Base-by-base conservation (phyloP, 2,797 vertebrate genomes). In the Catamblyrhynchus diadema region DNA sequence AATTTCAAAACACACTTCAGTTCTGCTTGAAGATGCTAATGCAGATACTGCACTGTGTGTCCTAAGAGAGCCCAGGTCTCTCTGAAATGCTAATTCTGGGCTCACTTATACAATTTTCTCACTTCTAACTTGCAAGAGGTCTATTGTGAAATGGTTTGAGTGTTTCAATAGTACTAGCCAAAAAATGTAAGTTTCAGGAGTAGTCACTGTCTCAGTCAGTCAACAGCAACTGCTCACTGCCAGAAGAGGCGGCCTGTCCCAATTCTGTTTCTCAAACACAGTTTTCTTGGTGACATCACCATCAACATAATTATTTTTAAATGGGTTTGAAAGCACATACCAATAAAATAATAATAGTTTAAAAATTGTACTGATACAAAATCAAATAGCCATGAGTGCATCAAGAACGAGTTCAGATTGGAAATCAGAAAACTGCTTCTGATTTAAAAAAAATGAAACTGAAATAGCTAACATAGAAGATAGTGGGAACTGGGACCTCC, bases 101-200 rank as follows among this genome's bases (percentile, higher is more conserved):
- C 42, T n/a, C 39, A 17, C 51, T 93, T 80, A 62, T 18, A 35
- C 66, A 10, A 73, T 67, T 50, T 86, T 85, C 50, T 88, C 83
- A 50, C 83, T 90, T 88, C 53, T 66, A 64, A 86, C 61, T 77
- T 74, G n/a, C 23, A 65, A 88, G 50, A 88, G 57, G 32, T 74
- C 51, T 62, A n/a, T 59, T 78, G 50, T 79, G 78, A 94, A 88
- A 28, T 27, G 19, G 45, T 69, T 88, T 90, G 90, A 93, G 69
- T 74, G 61, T 83, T 96, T 91, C 61, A 74, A 39, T 21, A 53
- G 48, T 25, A 71, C 69, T 27, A 90, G 92, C 72, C 92, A 94
- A 86, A 91, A 93, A 92, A 67, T 39, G 6, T 64, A 53, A 57
- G 19, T 50, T 86, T 39, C 45, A 72, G 82, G 61, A 90, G 77